These are phyloP conservation scores for human (Homo sapiens) DNA, from an alignment of 2,113 vertebrate species.

Conservation along the genomic window DNA sequence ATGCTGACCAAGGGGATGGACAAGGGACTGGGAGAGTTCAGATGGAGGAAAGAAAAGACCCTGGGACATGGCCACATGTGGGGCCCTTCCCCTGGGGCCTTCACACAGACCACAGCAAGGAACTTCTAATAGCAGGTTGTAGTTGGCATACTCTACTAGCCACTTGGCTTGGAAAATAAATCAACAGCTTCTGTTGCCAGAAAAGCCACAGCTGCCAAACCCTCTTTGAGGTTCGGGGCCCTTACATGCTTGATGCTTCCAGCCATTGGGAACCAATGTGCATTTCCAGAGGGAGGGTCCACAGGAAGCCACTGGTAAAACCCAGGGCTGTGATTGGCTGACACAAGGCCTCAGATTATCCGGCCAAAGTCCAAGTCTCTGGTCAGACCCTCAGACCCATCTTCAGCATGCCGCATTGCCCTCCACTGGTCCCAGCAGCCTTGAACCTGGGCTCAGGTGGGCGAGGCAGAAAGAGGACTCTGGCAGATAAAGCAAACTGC, in stretches of 20 bases:
- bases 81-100: neutral
- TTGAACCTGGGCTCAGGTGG: rapidly evolving
- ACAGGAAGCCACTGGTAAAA: neutral
- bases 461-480: rapidly evolving
- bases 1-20: neutral
- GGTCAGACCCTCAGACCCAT: neutral
- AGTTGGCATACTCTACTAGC: neutral
- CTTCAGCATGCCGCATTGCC: rapidly evolving
- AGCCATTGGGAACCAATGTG: neutral
- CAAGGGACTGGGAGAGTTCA: neutral
- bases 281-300: neutral
- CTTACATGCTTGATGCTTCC: neutral
- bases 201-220: conserved; percentile 32
- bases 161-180: neutral
- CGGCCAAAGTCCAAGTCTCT: neutral
- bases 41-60: neutral
- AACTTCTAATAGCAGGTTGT: conserved; percentile 23
- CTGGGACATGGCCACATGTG: neutral
- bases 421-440: neutral
- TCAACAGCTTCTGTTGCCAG: conserved; percentile 37
- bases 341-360: rapidly evolving
- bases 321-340: neutral
- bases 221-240: neutral
- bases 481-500: rapidly evolving
- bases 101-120: neutral